These are phyloP conservation scores for Cardiocondyla obscurior DNA, from an alignment of 1,140 invertebrate species.

Conservation along the genomic window DNA sequence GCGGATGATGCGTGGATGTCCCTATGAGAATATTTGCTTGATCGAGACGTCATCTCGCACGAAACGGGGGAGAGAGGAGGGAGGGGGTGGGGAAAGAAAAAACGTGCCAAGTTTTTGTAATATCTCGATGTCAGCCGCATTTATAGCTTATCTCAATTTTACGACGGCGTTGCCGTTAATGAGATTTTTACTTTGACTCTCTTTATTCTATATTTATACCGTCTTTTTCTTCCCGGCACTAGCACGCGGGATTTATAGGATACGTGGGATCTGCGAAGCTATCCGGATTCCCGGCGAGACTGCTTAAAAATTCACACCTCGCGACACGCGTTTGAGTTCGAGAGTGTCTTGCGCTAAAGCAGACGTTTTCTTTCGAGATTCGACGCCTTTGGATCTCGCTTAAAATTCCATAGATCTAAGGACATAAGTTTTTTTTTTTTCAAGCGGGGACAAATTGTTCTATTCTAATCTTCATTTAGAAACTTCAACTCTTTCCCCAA, in stretches of 20 bases:
- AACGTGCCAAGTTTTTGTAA: too few relatives aligned
- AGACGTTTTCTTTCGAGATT: neutral
- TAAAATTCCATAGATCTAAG: neutral
- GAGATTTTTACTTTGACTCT: neutral
- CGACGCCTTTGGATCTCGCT: neutral
- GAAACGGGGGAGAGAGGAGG: neutral
- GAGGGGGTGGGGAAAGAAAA: too few relatives aligned
- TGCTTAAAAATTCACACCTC: neutral
- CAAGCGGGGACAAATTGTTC: neutral
- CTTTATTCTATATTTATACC: neutral
- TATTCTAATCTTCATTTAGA: neutral
- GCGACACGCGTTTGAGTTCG: neutral
- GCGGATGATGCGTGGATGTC: neutral
- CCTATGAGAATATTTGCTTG: conserved; percentile 40
- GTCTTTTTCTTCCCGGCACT: neutral
- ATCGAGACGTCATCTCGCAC: neutral
- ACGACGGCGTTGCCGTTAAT: conserved; percentile 7
- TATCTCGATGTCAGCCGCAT: neutral
- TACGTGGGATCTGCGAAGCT: neutral
- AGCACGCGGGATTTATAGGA: neutral
- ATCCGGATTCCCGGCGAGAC: neutral
- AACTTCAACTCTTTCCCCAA: neutral
- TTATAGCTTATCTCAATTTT: conserved; percentile 29
- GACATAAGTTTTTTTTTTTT: too few relatives aligned
- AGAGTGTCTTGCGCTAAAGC: neutral